A percentile compares a stretch with the other conserved stretches of the same genome.
Evolutionary conservation across 2,888 invertebrate species (phyloP).

Genomic region (Acholoe squamosa): DNA sequence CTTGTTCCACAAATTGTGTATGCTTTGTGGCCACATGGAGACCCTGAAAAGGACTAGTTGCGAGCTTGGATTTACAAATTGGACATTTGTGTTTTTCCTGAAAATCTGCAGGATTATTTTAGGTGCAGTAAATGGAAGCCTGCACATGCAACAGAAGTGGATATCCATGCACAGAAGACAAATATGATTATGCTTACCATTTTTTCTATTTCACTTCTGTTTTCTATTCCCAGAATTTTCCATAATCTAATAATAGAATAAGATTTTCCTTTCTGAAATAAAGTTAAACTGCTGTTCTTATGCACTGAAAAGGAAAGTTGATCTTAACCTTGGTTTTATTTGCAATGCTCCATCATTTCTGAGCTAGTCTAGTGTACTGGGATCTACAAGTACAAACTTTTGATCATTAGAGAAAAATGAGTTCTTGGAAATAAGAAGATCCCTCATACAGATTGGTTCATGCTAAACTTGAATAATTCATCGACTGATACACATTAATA

Average conservation of each 20-base stretch:
- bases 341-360: neutral
- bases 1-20: no score
- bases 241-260: neutral
- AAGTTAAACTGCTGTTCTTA: neutral
- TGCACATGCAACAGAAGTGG: no score
- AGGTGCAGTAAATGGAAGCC: no score
- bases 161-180: neutral
- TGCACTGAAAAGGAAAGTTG: neutral
- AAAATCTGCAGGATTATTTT: no score
- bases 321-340: neutral
- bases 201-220: neutral
- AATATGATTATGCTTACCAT: neutral
- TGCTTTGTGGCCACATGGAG: no score
- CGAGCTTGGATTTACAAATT: no score
- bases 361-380: neutral
- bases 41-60: no score
- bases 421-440: neutral
- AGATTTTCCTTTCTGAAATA: neutral
- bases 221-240: neutral
- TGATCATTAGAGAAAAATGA: neutral
- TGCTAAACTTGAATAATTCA: conserved; percentile 41
- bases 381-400: conserved; percentile 13
- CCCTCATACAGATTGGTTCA: neutral
- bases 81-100: no score
- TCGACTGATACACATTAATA: neutral